Evolutionary conservation across 1,140 invertebrate genomes (phyloP), one percentile per base, ranked within the genome.

Genomic region (Meloidogyne exigua): DNA sequence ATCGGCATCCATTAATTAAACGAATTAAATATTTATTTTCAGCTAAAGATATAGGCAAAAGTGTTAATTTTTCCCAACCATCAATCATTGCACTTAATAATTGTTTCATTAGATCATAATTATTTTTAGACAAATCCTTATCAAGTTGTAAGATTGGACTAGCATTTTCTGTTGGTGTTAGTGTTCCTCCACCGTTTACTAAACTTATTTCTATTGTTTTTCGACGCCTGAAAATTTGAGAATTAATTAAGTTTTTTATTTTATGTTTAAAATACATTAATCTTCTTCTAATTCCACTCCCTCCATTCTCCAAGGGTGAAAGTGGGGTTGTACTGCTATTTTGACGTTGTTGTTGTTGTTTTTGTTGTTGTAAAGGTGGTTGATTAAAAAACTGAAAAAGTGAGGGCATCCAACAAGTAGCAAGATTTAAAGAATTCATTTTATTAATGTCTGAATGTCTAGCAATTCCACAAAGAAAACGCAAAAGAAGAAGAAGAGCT

Each of bases 401-500:
- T n/a, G 77, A 79, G 2, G 77, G 77, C 77, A 79, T 79, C 39
- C 72, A 68, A 80, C 77, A 79, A 7, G 77, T 79, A 18, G 77
- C 77, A 32, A 79, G 49, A 62, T 78, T 79, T 26, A 63, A 36
- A 26, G 68, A 32, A 39, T 28, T 73, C 77, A 79, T 79, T 69
- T 78, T 64, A 23, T 78, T 78, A 11, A 28, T 67, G 7, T n/a
- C 12, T 21, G 77, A 79, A 26, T 72, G 44, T 36, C 66, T 67
- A 18, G 66, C 39, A 10, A 79, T 75, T 80, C 32, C 32, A 32
- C 44, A 13, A 13, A 79, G 70, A 67, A 79, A 79, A 12, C 68
- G 25, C 7, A 79, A 75, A 28, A 79, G 64, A 26, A 79, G 12
- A n/a, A 76, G 10, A 39, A 79, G 42, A 10, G 77, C 67, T 65